Evolutionary conservation across 2,888 invertebrate genomes (phyloP).

Genomic region (Chrysina gloriosa): DNA sequence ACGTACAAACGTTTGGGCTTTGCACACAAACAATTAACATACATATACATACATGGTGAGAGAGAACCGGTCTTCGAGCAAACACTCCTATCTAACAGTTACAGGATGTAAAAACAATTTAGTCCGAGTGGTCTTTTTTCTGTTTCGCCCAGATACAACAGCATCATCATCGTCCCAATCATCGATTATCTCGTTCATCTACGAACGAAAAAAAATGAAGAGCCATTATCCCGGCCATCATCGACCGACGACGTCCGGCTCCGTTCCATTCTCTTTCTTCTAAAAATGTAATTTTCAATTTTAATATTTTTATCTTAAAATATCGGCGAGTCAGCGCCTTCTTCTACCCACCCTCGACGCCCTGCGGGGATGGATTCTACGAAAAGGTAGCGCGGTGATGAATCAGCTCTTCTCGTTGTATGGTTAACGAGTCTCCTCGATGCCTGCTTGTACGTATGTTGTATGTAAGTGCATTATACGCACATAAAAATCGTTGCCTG

Average conservation of each 20-base stretch:
- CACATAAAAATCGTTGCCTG: no score
- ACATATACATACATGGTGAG: neutral
- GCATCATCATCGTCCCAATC: no score
- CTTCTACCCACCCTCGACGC: neutral
- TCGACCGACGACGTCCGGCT: neutral
- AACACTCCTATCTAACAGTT: neutral
- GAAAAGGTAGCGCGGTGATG: slow-evolving; percentile 3
- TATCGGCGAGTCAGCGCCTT: slow-evolving; percentile 37
- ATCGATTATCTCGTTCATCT: no score
- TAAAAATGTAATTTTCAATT: slow-evolving; percentile 39
- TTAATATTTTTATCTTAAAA: slow-evolving; percentile 43
- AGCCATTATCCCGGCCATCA: neutral
- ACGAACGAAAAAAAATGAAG: neutral
- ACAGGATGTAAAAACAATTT: slow-evolving; percentile 27
- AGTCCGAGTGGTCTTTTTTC: slow-evolving; percentile 1
- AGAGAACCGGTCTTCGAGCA: neutral
- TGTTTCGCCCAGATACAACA: no score
- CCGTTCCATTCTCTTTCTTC: neutral
- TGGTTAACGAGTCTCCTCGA: no score
- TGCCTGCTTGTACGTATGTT: no score
- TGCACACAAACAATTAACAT: slow-evolving; percentile 23
- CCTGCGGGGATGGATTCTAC: slow-evolving; percentile 3
- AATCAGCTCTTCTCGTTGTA: slow-evolving; percentile 30
- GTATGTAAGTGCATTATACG: no score
- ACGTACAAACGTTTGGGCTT: no score